Conservation (phyloP, 2,113 vertebrate species). For the Plecotus auritus region DNA sequence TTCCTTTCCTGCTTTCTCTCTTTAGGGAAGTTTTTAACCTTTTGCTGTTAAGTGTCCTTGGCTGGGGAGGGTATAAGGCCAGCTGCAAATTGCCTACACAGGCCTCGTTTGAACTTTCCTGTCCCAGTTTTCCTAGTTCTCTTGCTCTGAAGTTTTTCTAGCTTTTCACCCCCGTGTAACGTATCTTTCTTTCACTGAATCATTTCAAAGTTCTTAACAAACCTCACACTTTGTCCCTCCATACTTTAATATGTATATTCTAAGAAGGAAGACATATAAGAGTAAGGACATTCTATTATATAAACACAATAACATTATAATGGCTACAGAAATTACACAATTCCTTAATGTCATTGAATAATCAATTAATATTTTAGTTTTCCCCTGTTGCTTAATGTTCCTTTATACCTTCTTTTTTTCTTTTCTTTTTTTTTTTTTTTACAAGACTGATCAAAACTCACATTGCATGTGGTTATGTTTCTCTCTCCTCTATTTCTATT, state of each 20-base stretch:
- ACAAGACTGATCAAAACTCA: background rate
- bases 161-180: too few relatives aligned
- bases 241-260: background rate
- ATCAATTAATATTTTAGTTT: conserved; percentile 21
- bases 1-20: too few relatives aligned
- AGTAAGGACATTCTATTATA: background rate
- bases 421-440: background rate
- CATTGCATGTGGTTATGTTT: background rate
- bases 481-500: background rate
- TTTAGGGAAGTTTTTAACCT: too few relatives aligned
- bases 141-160: too few relatives aligned
- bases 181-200: background rate
- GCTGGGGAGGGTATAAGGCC: too few relatives aligned
- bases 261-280: background rate
- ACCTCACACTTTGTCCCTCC: background rate
- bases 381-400: background rate
- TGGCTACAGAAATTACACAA: background rate
- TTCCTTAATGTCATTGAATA: background rate
- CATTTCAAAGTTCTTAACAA: background rate
- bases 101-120: too few relatives aligned
- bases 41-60: too few relatives aligned
- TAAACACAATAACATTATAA: background rate
- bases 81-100: too few relatives aligned
- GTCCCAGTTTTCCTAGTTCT: too few relatives aligned
- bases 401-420: background rate